Percentiles rank a stretch among this genome's conserved stretches.
phyloP scores from a whole-genome alignment of 2,888 invertebrate genomes.

The Melieria omissa region DNA sequence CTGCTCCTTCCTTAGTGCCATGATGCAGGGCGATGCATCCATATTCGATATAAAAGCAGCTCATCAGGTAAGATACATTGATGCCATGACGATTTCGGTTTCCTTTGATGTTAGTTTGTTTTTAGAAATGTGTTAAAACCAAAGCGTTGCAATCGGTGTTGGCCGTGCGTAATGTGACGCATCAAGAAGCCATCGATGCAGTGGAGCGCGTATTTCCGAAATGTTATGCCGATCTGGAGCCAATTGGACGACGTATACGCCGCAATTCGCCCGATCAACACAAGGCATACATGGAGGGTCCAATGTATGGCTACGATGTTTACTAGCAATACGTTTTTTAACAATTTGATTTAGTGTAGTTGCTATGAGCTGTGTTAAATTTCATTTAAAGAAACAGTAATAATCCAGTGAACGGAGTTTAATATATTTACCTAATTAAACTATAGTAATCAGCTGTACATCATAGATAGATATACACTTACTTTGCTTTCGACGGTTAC shows the following conservation, averaged over 20 bases:
- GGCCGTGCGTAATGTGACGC: conserved; percentile 80
- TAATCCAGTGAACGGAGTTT: no score
- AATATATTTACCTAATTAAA: no score
- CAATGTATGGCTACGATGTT: conserved; percentile 81
- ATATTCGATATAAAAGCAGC: conserved; percentile 76
- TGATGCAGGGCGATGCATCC: conserved; percentile 77
- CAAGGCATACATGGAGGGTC: conserved; percentile 80
- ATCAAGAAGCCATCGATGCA: conserved; percentile 77
- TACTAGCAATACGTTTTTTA: conserved; percentile 47
- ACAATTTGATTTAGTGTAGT: no score
- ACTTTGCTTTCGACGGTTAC: no score
- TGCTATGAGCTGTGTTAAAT: no score
- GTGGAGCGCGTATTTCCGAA: conserved; percentile 89
- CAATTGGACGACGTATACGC: conserved; percentile 82
- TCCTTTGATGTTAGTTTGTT: conserved; percentile 31
- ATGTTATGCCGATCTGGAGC: conserved; percentile 93
- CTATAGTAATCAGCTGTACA: no score
- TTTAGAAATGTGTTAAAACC: conserved; percentile 86
- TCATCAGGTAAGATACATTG: conserved; percentile 74
- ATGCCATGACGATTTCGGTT: background rate
- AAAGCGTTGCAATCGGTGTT: conserved; percentile 88
- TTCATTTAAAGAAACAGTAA: no score
- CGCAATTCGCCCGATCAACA: conserved; percentile 81
- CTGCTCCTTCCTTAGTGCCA: conserved; percentile 87
- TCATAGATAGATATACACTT: no score